Evolutionary conservation across 2,113 vertebrate species (phyloP).

Genomic region (Pterocles gutturalis): DNA sequence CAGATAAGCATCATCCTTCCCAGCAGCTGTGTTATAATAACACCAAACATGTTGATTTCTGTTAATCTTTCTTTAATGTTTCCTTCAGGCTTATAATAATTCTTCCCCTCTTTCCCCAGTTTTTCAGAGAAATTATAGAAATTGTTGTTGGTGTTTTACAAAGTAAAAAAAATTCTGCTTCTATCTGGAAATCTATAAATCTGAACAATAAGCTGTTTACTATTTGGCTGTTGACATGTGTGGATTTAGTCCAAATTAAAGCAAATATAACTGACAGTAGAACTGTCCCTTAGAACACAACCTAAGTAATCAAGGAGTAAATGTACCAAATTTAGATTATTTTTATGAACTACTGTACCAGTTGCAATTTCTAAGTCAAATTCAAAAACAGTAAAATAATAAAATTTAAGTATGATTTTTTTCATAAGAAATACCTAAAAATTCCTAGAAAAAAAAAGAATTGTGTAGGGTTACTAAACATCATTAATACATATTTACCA

Average conservation of each 20-base stretch:
- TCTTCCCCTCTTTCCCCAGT: neutral
- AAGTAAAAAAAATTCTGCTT: neutral
- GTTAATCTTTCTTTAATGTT: neutral
- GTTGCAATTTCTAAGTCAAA: neutral
- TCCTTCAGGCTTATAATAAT: neutral
- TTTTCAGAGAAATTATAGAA: neutral
- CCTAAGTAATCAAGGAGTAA: neutral
- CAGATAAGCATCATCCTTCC: neutral
- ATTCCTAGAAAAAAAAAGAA: neutral
- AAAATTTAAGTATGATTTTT: neutral
- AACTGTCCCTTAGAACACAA: neutral
- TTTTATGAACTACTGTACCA: neutral
- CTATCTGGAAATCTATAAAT: neutral
- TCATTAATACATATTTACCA: neutral
- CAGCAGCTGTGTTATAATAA: neutral
- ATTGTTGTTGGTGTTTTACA: neutral
- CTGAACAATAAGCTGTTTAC: neutral
- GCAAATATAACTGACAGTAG: neutral
- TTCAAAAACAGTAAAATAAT: neutral
- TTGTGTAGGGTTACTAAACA: neutral
- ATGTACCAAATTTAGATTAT: neutral
- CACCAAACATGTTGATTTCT: neutral
- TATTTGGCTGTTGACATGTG: neutral
- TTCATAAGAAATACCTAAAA: neutral
- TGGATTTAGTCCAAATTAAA: neutral